A percentile compares a stretch with the other conserved stretches of the same genome.
These are phyloP conservation scores for Hypotaenidia philippensis DNA, from an alignment of 2,797 vertebrate species.

Conservation along the genomic window DNA sequence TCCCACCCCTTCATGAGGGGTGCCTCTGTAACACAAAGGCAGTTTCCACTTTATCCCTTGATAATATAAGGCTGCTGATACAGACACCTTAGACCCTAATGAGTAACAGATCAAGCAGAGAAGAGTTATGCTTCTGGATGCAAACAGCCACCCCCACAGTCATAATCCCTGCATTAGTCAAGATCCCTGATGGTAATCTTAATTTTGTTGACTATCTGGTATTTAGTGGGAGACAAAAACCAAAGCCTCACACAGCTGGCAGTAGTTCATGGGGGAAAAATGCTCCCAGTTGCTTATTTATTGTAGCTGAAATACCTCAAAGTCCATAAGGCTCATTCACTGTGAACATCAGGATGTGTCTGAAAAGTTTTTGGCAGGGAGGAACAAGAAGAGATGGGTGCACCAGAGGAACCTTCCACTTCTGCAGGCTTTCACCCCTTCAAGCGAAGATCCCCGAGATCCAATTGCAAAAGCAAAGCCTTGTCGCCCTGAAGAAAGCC, in stretches of 20 bases:
- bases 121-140: background rate
- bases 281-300: background rate
- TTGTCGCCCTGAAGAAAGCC: background rate
- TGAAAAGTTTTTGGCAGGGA: background rate
- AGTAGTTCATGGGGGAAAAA: background rate
- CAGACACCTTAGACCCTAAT: background rate
- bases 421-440: background rate
- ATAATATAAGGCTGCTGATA: background rate
- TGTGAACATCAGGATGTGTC: rapidly evolving
- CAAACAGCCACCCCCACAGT: background rate
- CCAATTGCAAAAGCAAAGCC: background rate
- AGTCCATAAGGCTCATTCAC: background rate
- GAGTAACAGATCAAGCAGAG: background rate
- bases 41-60: background rate
- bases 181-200: slow-evolving; percentile 42
- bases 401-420: background rate
- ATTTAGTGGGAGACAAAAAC: slow-evolving; percentile 29
- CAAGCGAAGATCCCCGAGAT: background rate
- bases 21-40: background rate
- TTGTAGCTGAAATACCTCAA: background rate
- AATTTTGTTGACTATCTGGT: slow-evolving; percentile 41
- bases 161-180: background rate
- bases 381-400: background rate
- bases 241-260: background rate
- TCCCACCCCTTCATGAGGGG: background rate